Evolutionary conservation across 2,113 vertebrate genomes (phyloP), one percentile per base, ranked within the genome.

Genomic region (Ctenodactylus gundi): DNA sequence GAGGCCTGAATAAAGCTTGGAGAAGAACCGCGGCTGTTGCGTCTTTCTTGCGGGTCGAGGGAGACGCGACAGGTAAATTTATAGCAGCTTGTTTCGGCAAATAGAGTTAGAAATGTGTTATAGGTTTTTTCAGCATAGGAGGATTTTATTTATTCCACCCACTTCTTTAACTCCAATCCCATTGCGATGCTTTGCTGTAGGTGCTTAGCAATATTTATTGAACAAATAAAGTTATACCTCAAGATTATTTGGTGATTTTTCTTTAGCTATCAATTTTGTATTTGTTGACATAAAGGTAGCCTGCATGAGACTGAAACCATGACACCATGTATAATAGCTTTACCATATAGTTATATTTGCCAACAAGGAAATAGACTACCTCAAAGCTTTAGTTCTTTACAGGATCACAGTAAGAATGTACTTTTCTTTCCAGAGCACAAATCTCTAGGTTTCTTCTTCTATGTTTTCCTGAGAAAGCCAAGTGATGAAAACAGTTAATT

Each of bases 201-300:
- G 25, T 75, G 34, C 13, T 70, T 64, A 20, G 64, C 8, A 91
- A n/a, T 67, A 84, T 68, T 90, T 80, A 76, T 12, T 62, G 7
- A 81, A 46, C 41, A 88, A 86, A 68, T 62, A 65, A 65, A 85
- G 17, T 65, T 84, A 75, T 23, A 68, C 5, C 18, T 11, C 67
- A 9, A 11, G 3, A 77, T 76, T 41, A 34, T 41, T 82, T 92
- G 27, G 14, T n/a, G 55, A 68, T 77, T 90, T 39, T 12, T 21
- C 4, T 80, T 90, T 86, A 81, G 18, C n/a, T 88, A 94, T 82
- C 90, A 70, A 90, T 81, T 85, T 60, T 70, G 20, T 84, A 77
- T 85, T 8, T 77, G 8, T 41, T 76, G 23, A 58, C 58, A 17
- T 51, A 87, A 95, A 94, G 41, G 82, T 64, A 70, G 9, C 36